A percentile compares a stretch with the other conserved stretches of the same genome.
These are phyloP conservation scores for Chrysotoxum bicinctum DNA, from an alignment of 2,888 invertebrate genomes.

Conservation along the genomic window DNA sequence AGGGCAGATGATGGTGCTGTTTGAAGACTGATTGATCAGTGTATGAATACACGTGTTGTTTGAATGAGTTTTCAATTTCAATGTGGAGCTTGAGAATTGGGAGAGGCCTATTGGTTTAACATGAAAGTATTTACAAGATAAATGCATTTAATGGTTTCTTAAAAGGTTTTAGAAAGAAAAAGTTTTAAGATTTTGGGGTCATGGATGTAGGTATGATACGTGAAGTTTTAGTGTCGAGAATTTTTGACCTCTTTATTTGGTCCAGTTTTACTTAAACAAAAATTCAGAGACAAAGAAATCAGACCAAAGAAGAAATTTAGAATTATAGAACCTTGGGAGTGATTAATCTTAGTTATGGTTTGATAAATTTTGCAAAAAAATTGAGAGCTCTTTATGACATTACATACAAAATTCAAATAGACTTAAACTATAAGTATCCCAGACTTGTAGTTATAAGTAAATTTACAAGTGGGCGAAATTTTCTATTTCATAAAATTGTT, in stretches of 20 bases:
- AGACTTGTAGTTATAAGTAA: too few species aligned
- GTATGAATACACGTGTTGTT: not conserved
- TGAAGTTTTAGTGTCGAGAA: not conserved
- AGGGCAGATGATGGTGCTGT: not conserved
- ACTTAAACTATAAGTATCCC: too few species aligned
- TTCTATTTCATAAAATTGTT: too few species aligned
- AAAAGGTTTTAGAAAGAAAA: constrained; percentile 2
- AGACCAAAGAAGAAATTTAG: not conserved
- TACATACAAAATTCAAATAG: too few species aligned
- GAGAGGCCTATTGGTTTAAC: not conserved
- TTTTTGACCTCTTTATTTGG: not conserved
- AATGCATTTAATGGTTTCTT: not conserved
- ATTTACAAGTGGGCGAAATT: too few species aligned
- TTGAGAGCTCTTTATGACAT: too few species aligned
- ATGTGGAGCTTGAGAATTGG: too few species aligned
- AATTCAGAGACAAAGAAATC: not conserved
- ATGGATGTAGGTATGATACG: not conserved
- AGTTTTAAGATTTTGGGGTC: not conserved
- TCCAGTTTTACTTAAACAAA: not conserved
- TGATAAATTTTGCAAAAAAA: too few species aligned
- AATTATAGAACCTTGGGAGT: too few species aligned
- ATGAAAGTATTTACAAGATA: not conserved
- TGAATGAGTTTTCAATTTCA: not conserved
- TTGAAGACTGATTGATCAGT: not conserved
- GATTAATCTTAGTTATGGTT: too few species aligned